Evolutionary conservation across 1,140 invertebrate species (phyloP).

Genomic region (Asobara japonica): DNA sequence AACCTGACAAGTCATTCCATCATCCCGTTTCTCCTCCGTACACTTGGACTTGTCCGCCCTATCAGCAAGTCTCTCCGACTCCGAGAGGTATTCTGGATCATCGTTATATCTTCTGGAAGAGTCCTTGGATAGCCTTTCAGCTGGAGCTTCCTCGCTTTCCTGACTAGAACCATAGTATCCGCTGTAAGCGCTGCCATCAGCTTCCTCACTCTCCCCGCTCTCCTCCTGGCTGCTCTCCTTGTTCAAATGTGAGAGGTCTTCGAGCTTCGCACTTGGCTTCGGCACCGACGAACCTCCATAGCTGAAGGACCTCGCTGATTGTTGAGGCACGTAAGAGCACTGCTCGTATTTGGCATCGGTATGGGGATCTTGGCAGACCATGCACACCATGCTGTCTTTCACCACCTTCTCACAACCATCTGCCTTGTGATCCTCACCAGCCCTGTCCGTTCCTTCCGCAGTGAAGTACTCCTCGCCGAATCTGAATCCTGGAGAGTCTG

Average conservation of each 20-base stretch:
- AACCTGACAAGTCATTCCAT: slow-evolving; percentile 73
- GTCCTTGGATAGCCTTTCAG: too few species aligned
- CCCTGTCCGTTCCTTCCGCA: background rate
- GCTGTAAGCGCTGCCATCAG: slow-evolving; percentile 37
- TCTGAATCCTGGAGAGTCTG: slow-evolving; percentile 34
- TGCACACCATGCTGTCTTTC: slow-evolving; percentile 76
- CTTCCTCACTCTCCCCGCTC: slow-evolving; percentile 39
- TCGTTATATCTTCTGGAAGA: slow-evolving; percentile 1
- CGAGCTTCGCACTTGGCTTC: slow-evolving; percentile 48
- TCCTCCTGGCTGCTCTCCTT: slow-evolving; percentile 43
- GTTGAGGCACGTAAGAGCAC: slow-evolving; percentile 74
- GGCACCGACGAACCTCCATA: slow-evolving; percentile 50
- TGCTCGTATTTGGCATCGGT: slow-evolving; percentile 79
- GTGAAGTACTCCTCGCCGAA: slow-evolving; percentile 56
- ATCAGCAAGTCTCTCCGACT: slow-evolving; percentile 15
- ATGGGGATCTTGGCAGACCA: slow-evolving; percentile 74
- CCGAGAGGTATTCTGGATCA: background rate
- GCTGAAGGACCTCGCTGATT: slow-evolving; percentile 73
- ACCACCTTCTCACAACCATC: slow-evolving; percentile 70
- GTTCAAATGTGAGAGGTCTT: slow-evolving; percentile 32
- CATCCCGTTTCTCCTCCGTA: slow-evolving; percentile 71
- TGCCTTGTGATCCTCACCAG: slow-evolving; percentile 34
- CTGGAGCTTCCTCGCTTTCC: background rate
- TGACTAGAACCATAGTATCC: slow-evolving; percentile 9
- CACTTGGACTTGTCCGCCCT: slow-evolving; percentile 54